A percentile compares a stretch with the other conserved stretches of the same genome.
Conservation (phyloP, 2,797 vertebrate species). For the Phaenicophaeus curvirostris region DNA sequence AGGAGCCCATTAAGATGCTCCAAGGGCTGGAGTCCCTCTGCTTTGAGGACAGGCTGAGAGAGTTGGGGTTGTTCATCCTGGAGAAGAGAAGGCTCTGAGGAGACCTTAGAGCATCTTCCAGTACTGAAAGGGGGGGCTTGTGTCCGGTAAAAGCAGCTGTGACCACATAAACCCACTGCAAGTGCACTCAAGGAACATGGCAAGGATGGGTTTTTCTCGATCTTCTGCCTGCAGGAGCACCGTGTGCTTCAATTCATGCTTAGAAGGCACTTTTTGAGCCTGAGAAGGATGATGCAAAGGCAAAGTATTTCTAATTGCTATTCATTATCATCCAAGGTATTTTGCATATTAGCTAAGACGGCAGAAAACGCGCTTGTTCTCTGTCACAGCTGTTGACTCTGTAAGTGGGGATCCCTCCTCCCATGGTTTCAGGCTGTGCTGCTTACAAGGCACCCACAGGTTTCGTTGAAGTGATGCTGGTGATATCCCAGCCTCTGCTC, state of each 20-base stretch:
- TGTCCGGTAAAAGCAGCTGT: fast-evolving
- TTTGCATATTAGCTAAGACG: slow-evolving; percentile 19
- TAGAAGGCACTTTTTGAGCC: neutral
- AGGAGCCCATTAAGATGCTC: too few species aligned
- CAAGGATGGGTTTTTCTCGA: fast-evolving
- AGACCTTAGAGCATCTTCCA: too few species aligned
- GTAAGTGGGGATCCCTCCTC: neutral
- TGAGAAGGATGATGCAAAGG: neutral
- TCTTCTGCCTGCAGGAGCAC: neutral
- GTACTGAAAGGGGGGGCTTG: too few species aligned
- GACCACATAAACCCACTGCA: fast-evolving
- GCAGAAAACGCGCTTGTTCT: neutral
- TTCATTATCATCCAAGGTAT: neutral
- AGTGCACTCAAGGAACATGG: fast-evolving
- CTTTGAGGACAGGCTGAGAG: too few species aligned
- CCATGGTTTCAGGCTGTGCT: fast-evolving
- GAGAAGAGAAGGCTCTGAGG: too few species aligned
- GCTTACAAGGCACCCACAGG: neutral
- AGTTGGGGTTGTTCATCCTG: too few species aligned
- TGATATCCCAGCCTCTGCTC: neutral
- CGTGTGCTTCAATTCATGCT: neutral
- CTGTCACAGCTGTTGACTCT: neutral
- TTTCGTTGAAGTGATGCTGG: neutral
- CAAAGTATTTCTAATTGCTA: neutral
- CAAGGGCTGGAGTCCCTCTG: too few species aligned